Base-by-base conservation (phyloP, 2,797 vertebrate species). In the Sebastes aleutianus region DNA sequence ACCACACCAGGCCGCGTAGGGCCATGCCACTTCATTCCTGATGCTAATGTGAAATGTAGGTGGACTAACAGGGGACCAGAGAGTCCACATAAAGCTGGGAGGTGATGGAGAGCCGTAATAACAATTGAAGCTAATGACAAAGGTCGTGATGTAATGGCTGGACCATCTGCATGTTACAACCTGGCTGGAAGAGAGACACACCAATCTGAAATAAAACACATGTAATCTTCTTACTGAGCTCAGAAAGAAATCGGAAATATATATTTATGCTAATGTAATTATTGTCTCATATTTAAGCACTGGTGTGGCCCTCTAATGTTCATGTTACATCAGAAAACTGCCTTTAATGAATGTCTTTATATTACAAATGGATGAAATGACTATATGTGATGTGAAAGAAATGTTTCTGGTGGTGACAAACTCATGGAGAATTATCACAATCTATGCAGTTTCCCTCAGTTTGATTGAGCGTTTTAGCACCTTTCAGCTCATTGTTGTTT, bases 11-110 rank as follows among this genome's bases (percentile, higher is more conserved):
- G 53, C 53, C 70, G 62, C 78, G 70, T 1, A 31, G 66, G 59
- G 66, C 62, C 58, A 62, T 62, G 68, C 39, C 67, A 18, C 73
- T 85, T 85, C 74, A 85, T 85, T 84, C 24, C 16, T 39, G 75
- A 87, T 85, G 71, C 68, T 79, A 79, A 87, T 83, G 78, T 72
- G 54, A 86, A 79, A 82, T 76, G 76, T 75, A 74, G 85, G 59
- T 29, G 18, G 53, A 76, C 32, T 72, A 67, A 26, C 31, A 12
- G 47, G 24, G 72, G 71, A 68, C 57, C 64, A 61, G 56, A 72
- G 36, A 54, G 66, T 24, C 70, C 47, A 66, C 56, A 53, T 68
- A 22, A 73, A 75, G 79, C 79, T 66, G 57, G 6, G 18, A 63
- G 65, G 58, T 76, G 67, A 61, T 66, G 29, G 31, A 73, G 71